Evolutionary conservation across 1,140 invertebrate species (phyloP).

Genomic region (Linepithema humile): DNA sequence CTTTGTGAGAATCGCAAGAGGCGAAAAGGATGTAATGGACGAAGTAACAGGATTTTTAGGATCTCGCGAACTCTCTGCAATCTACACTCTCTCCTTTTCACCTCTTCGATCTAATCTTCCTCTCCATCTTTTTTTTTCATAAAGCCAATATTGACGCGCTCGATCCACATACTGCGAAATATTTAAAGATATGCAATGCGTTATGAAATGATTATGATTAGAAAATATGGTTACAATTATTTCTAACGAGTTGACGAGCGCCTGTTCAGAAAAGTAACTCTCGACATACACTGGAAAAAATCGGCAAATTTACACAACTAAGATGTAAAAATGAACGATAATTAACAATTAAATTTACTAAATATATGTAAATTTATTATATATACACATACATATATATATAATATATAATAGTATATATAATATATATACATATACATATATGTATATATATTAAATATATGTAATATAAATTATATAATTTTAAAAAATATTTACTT

Average conservation of each 20-base stretch:
- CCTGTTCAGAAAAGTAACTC: background rate
- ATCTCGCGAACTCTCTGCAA: slow-evolving; percentile 51
- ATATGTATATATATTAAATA: background rate
- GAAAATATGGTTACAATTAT: slow-evolving; percentile 53
- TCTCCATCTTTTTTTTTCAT: slow-evolving; percentile 46
- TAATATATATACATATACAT: background rate
- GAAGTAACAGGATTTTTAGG: background rate
- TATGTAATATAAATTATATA: no score
- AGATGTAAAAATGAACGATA: no score
- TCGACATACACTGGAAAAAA: background rate
- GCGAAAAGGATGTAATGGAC: background rate
- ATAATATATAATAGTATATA: background rate
- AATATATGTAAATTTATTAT: background rate
- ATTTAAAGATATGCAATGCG: slow-evolving; percentile 22
- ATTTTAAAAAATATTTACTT: no score
- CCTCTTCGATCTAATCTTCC: slow-evolving; percentile 73
- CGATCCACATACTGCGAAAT: slow-evolving; percentile 30
- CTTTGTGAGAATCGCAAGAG: background rate
- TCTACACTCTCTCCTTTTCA: slow-evolving; percentile 51
- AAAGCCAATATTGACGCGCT: slow-evolving; percentile 70
- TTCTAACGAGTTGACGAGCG: slow-evolving; percentile 35
- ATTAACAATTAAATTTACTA: background rate
- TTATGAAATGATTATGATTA: slow-evolving; percentile 28
- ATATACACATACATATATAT: background rate
- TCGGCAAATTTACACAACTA: no score